Evolutionary conservation across 2,797 vertebrate genomes (phyloP).

Genomic region (Sarcophilus harrisii): DNA sequence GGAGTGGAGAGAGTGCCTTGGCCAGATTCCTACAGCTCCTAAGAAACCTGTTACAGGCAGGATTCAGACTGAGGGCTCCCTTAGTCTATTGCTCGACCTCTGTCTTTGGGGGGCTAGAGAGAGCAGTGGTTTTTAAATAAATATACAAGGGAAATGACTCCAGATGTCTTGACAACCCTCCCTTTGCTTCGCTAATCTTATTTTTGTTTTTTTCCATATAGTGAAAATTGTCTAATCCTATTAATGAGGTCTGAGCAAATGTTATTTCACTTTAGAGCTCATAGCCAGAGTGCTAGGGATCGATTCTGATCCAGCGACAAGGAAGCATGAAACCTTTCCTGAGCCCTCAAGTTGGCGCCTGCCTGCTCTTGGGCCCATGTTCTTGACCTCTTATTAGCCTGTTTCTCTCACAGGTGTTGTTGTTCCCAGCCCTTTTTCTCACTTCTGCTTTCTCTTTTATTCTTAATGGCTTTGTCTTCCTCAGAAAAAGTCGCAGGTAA

Average conservation of each 20-base stretch:
- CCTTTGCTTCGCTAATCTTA: not conserved
- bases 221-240: slow-evolving; percentile 3
- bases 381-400: not conserved
- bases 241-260: slow-evolving; percentile 42
- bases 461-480: not conserved
- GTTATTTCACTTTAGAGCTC: slow-evolving; percentile 23
- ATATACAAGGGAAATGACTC: not conserved
- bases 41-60: not conserved
- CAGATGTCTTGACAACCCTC: not conserved
- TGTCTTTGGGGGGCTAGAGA: not conserved
- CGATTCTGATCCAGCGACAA: slow-evolving; percentile 23
- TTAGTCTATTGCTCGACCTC: not conserved
- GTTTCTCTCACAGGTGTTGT: not conserved
- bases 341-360: not conserved
- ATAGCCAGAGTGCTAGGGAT: not conserved
- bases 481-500: not conserved
- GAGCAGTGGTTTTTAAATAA: not conserved
- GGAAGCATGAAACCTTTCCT: slow-evolving; percentile 12
- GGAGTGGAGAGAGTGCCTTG: not conserved
- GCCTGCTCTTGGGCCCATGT: not conserved
- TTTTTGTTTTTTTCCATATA: slow-evolving; percentile 1
- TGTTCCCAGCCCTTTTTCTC: not conserved
- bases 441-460: not conserved
- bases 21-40: not conserved
- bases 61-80: not conserved